phyloP scores from a whole-genome alignment of 2,888 invertebrate genomes.

The Brachyptera risi region DNA sequence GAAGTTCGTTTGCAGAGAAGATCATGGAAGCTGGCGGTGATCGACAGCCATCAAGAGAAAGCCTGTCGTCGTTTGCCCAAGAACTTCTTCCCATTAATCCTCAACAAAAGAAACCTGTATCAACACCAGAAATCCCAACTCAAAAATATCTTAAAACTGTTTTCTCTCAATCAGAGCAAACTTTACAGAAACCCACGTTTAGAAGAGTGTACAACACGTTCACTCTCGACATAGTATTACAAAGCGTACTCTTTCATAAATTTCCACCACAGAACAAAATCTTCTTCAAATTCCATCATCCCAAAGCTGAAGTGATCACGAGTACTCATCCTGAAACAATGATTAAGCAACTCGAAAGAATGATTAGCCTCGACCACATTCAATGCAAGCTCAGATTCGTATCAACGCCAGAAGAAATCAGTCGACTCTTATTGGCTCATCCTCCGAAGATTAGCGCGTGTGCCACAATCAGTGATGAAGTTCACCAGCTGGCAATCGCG shows the following conservation, averaged over 20 bases:
- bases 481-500: constrained; percentile 38
- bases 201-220: neutral
- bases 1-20: no score
- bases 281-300: constrained; percentile 42
- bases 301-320: constrained; percentile 41
- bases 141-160: neutral
- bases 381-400: constrained; percentile 43
- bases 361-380: constrained; percentile 39
- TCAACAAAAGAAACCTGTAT: neutral
- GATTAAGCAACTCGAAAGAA: constrained; percentile 36
- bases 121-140: neutral
- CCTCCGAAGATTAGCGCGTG: constrained; percentile 43
- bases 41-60: neutral
- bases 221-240: neutral
- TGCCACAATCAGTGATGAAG: constrained; percentile 35
- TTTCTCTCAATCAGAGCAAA: neutral
- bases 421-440: constrained; percentile 39
- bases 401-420: constrained; percentile 41
- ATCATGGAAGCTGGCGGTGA: neutral
- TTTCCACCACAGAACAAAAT: neutral
- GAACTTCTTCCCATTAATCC: neutral
- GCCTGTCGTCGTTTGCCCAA: neutral
- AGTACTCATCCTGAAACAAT: constrained; percentile 37
- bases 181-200: neutral
- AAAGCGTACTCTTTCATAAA: constrained; percentile 5